Percentiles rank a stretch among this genome's conserved stretches.
phyloP scores from a whole-genome alignment of 2,888 invertebrate genomes.

The Drosophila maculinotata region DNA sequence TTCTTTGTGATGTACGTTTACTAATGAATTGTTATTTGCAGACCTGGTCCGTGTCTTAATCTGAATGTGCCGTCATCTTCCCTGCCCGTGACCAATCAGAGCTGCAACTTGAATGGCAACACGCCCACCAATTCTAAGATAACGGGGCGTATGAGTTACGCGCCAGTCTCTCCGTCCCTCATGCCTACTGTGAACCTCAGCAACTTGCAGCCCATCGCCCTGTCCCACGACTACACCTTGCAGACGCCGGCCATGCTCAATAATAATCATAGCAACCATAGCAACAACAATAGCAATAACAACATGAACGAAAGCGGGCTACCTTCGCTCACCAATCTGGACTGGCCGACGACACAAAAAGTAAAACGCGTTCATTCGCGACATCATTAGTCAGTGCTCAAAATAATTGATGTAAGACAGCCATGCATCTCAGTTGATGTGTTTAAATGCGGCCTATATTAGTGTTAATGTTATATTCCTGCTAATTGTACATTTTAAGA shows the following conservation, averaged over 20 bases:
- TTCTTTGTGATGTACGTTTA: not conserved
- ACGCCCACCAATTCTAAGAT: constrained; percentile 57
- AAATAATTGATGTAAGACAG: constrained; percentile 24
- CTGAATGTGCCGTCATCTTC: constrained; percentile 49
- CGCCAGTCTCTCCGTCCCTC: constrained; percentile 45
- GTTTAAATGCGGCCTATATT: constrained; percentile 19
- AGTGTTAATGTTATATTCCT: constrained; percentile 47
- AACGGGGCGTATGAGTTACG: constrained; percentile 57
- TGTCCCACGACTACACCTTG: constrained; percentile 65
- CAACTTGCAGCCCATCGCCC: constrained; percentile 62
- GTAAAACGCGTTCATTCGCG: constrained; percentile 65
- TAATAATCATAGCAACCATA: constrained; percentile 31
- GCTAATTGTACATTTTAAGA: constrained; percentile 46
- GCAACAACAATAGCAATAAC: constrained; percentile 29
- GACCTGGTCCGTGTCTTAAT: constrained; percentile 51
- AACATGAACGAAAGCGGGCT: constrained; percentile 43
- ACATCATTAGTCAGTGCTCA: constrained; percentile 64
- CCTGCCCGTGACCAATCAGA: constrained; percentile 34
- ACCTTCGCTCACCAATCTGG: constrained; percentile 63
- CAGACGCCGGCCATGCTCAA: constrained; percentile 63
- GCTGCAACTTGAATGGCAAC: constrained; percentile 32
- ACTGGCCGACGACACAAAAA: constrained; percentile 70
- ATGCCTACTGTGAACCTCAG: constrained; percentile 62
- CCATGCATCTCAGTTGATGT: constrained; percentile 23
- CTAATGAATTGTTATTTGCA: constrained; percentile 43